Percentiles rank a stretch among this genome's conserved stretches.
Conservation (phyloP, 2,888 invertebrate species). For the Orthosia cruda region DNA sequence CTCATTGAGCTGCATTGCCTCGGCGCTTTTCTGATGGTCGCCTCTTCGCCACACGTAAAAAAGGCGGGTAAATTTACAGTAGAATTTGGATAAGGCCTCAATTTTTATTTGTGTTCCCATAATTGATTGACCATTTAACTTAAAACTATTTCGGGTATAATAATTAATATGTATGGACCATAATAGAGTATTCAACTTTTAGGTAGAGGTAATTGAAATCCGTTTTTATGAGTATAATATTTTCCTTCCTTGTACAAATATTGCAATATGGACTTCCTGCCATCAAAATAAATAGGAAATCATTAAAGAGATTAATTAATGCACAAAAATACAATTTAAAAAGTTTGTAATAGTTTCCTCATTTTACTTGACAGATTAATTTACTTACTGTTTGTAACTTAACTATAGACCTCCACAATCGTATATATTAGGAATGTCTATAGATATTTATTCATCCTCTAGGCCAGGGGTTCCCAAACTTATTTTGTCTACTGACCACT, state of each 20-base stretch:
- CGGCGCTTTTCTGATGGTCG: too few relatives aligned
- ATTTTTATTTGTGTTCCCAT: neutral
- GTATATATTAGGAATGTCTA: too few relatives aligned
- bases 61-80: too few relatives aligned
- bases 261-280: neutral
- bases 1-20: too few relatives aligned
- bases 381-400: neutral
- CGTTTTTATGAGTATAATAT: neutral
- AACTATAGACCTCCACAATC: too few relatives aligned
- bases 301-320: neutral
- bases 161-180: neutral
- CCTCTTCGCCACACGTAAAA: too few relatives aligned
- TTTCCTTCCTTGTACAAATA: conserved; percentile 8
- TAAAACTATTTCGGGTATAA: neutral
- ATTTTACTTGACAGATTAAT: neutral
- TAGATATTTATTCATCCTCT: too few relatives aligned
- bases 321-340: neutral
- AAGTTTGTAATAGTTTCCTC: neutral
- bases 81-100: too few relatives aligned
- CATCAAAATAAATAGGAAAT: neutral
- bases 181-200: neutral
- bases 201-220: neutral
- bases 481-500: too few relatives aligned
- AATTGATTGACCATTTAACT: neutral
- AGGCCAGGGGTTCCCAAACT: too few relatives aligned